Conservation (phyloP, 2,888 invertebrate species). For the Stenodera caucasica region DNA sequence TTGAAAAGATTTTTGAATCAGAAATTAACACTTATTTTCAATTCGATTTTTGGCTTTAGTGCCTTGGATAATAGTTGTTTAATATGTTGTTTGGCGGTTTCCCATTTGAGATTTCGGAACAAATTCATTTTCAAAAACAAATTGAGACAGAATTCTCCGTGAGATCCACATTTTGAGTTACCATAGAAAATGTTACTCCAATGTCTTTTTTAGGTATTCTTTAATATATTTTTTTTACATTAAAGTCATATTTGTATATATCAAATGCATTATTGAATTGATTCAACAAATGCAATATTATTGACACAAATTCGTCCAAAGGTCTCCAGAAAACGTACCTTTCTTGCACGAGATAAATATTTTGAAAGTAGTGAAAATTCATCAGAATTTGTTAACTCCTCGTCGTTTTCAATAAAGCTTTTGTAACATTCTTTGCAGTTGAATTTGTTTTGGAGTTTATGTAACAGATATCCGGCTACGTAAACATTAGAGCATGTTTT, state of each 20-base stretch:
- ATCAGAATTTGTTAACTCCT: slow-evolving; percentile 6
- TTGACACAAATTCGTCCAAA: slow-evolving; percentile 1
- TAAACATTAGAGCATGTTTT: slow-evolving; percentile 14
- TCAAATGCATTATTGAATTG: slow-evolving; percentile 9
- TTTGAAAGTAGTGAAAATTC: slow-evolving; percentile 3
- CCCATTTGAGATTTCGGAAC: slow-evolving; percentile 12
- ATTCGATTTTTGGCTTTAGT: no score
- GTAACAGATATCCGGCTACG: slow-evolving; percentile 11
- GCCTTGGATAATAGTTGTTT: slow-evolving; percentile 1
- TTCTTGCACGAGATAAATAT: slow-evolving; percentile 4
- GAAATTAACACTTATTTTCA: no score
- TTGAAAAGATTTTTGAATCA: no score
- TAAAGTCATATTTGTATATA: slow-evolving; percentile 5
- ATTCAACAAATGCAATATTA: slow-evolving; percentile 6
- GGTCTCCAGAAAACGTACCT: slow-evolving; percentile 8
- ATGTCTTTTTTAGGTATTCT: neutral
- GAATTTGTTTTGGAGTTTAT: slow-evolving; percentile 12
- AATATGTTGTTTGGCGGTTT: neutral
- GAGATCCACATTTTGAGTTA: neutral
- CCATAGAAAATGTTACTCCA: slow-evolving; percentile 7
- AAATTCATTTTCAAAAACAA: slow-evolving; percentile 12
- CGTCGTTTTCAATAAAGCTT: slow-evolving; percentile 3
- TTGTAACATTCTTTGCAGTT: slow-evolving; percentile 4
- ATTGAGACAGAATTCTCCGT: slow-evolving; percentile 4
- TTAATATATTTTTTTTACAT: slow-evolving; percentile 6